Percentiles rank a stretch among this genome's conserved stretches.
phyloP scores from a whole-genome alignment of 2,888 invertebrate genomes.

The Macaria notata region DNA sequence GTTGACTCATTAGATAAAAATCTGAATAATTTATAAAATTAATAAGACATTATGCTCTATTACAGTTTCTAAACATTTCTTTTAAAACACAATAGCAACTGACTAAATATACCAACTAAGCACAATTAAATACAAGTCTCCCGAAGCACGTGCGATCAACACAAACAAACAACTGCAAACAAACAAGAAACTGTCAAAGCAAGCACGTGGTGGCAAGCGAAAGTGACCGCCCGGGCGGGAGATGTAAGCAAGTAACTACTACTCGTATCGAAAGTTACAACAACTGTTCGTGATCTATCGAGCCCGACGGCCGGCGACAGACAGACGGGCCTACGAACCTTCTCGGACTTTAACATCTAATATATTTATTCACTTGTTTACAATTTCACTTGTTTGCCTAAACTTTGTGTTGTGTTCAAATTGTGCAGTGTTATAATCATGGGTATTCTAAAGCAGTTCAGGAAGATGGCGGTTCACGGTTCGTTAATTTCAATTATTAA shows the following conservation, averaged over 20 bases:
- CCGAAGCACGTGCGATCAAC: constrained; percentile 6
- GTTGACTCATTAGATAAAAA: too few relatives aligned
- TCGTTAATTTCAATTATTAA: constrained; percentile 37
- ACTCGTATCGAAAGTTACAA: constrained; percentile 34
- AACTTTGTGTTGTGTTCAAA: constrained; percentile 25
- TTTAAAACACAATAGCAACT: too few relatives aligned
- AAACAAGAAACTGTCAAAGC: constrained; percentile 21
- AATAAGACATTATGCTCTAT: too few relatives aligned
- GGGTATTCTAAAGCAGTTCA: constrained; percentile 76
- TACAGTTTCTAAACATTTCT: too few relatives aligned
- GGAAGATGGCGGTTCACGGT: constrained; percentile 70
- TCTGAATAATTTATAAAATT: too few relatives aligned
- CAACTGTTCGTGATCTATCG: constrained; percentile 49
- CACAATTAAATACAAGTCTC: too few relatives aligned
- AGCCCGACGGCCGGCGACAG: constrained; percentile 46
- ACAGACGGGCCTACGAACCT: constrained; percentile 22
- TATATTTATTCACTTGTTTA: not conserved
- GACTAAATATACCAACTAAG: too few relatives aligned
- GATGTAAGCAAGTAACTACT: constrained; percentile 38
- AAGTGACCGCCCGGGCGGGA: constrained; percentile 55
- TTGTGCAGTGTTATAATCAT: constrained; percentile 39
- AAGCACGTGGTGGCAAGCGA: constrained; percentile 29
- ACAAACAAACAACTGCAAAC: constrained; percentile 12
- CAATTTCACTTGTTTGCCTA: not conserved
- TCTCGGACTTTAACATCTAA: not conserved